Base-by-base conservation (phyloP, 2,888 invertebrate genomes). In the Lordiphosa fenestrarum region DNA sequence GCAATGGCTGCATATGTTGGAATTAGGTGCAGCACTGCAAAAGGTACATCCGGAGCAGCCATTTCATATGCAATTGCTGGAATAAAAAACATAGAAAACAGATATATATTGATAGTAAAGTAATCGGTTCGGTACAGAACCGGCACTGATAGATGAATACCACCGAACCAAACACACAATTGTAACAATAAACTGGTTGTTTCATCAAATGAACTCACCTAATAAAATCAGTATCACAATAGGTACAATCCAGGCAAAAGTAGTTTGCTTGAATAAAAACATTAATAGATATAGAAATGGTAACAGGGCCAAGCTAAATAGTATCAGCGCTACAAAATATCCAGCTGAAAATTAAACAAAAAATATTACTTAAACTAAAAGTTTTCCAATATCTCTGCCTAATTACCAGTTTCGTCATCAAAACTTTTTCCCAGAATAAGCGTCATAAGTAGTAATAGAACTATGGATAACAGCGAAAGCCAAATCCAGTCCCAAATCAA, bases 401-500 rank as follows among this genome's bases (percentile, higher is more conserved):
- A 50, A 55, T 35, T 21, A 56, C 59, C 35, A 2, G 38, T 35
- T 15, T 33, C 42, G 9, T 58, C 48, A 23, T 23, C 19, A 15
- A 53, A 57, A 39, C 0, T n/a, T 21, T 38, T 42, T 3, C 7
- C 7, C 2, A 48, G 37, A n/a, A 30, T 10, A 13, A 41, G 6
- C 12, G 7, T 6, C 33, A 53, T 53, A 1, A 39, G 2, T 0
- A 41, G 4, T 5, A 52, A 6, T 10, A 59, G 35, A 1, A 39
- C 4, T 1, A 36, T 7, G 2, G 46, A 40, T 21, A 56, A 23
- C 3, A 50, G 5, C 4, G 49, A 42, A 10, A 59, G 56, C 9
- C 21, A 46, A 4, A 56, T 9, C 49, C 59, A 65, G 40, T 88
- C 87, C 76, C 84, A 94, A 0, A 94, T 40, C n/a, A 93, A 92